Conservation (phyloP, 2,797 vertebrate genomes). For the Paratrypauchen microcephalus region DNA sequence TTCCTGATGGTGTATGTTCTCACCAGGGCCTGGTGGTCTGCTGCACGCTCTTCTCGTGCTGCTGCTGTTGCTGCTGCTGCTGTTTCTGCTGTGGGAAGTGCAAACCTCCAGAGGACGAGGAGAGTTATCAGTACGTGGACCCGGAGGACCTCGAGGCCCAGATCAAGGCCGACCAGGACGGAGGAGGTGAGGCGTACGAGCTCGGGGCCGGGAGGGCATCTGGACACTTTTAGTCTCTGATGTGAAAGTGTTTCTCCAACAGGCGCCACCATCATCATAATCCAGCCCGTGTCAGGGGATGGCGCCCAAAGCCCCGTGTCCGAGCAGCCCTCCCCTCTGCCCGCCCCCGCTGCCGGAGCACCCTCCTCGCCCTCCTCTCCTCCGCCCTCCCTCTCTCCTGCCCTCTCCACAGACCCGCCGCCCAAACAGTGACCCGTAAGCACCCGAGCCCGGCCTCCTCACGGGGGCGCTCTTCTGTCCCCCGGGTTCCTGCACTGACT, state of each 20-base stretch:
- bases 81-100: slow-evolving; percentile 89
- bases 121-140: slow-evolving; percentile 80
- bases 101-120: slow-evolving; percentile 82
- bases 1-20: not conserved
- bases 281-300: slow-evolving; percentile 69
- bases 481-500: slow-evolving; percentile 9
- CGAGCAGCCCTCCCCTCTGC: slow-evolving; percentile 53
- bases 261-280: slow-evolving; percentile 78
- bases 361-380: slow-evolving; percentile 55
- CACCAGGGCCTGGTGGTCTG: not conserved
- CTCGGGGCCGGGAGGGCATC: too few relatives aligned
- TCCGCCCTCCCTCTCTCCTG: slow-evolving; percentile 2
- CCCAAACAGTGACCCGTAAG: slow-evolving; percentile 81
- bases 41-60: slow-evolving; percentile 82
- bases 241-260: slow-evolving; percentile 26
- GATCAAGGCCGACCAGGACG: slow-evolving; percentile 78
- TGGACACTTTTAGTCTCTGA: too few relatives aligned
- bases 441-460: slow-evolving; percentile 25
- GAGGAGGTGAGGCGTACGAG: slow-evolving; percentile 35
- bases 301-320: slow-evolving; percentile 58
- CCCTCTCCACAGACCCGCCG: slow-evolving; percentile 40
- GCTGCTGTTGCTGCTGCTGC: slow-evolving; percentile 92
- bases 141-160: slow-evolving; percentile 88
- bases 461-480: not conserved
- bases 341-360: slow-evolving; percentile 20